Evolutionary conservation across 2,797 vertebrate species (phyloP).

Genomic region (Momotus momota): DNA sequence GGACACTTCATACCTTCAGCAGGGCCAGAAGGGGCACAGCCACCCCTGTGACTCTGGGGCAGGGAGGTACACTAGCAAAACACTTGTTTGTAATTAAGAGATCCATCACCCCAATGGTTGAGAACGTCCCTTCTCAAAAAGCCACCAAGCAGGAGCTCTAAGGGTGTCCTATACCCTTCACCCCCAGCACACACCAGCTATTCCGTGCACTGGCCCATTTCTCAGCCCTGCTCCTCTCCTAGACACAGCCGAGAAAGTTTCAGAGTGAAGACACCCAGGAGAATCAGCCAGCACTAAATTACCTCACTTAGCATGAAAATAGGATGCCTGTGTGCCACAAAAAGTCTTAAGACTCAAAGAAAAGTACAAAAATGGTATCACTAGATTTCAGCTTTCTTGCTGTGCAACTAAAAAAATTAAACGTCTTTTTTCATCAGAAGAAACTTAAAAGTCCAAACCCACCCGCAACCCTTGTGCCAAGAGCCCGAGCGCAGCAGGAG

Average conservation of each 20-base stretch:
- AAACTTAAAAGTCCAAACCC: not conserved
- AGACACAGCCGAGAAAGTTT: not conserved
- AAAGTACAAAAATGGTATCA: not conserved
- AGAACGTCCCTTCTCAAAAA: not conserved
- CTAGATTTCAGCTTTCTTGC: not conserved
- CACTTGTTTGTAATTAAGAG: not conserved
- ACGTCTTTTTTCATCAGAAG: not conserved
- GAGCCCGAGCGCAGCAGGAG: not conserved
- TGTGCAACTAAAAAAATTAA: not conserved
- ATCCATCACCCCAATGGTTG: not conserved
- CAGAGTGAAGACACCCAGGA: not conserved
- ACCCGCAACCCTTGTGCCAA: fast-evolving
- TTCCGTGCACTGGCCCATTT: not conserved
- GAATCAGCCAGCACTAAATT: not conserved
- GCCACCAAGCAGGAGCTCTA: not conserved
- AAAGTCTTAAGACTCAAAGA: not conserved
- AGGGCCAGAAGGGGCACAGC: too few relatives aligned
- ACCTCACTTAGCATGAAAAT: constrained; percentile 42
- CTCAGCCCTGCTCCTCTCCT: not conserved
- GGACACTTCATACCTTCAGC: not conserved
- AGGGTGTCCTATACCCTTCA: not conserved
- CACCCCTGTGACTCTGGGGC: not conserved
- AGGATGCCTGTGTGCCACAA: not conserved
- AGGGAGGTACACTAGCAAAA: not conserved
- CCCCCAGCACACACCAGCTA: not conserved